Conservation (phyloP, 2,113 vertebrate species). For the Machaerirhynchus nigripectus region DNA sequence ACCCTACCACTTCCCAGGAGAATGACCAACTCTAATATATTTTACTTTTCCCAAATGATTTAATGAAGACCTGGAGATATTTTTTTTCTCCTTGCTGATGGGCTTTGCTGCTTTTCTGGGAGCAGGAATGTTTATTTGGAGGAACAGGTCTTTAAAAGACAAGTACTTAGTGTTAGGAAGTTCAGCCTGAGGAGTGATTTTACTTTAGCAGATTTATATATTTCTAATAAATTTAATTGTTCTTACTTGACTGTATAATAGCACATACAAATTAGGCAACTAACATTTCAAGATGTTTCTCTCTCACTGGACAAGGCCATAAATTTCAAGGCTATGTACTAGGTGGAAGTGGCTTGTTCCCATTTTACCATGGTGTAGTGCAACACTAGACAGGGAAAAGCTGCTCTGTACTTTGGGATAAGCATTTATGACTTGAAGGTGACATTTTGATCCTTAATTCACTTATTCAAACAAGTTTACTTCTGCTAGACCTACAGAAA, state of each 20-base stretch:
- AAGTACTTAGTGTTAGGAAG: background rate
- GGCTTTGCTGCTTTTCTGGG: background rate
- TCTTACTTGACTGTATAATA: background rate
- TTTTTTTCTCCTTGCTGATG: background rate
- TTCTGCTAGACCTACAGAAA: background rate
- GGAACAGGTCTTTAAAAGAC: background rate
- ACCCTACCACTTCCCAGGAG: background rate
- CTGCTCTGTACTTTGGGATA: background rate
- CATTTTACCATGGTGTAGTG: background rate
- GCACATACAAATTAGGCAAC: background rate
- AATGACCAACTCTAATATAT: background rate
- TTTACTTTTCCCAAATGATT: background rate
- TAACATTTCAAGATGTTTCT: background rate
- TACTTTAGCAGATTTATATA: background rate
- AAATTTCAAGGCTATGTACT: background rate
- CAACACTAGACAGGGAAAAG: background rate
- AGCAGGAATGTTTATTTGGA: background rate
- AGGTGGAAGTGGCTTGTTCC: background rate
- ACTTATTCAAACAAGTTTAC: background rate
- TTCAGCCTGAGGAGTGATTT: background rate
- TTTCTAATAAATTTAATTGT: background rate
- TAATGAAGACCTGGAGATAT: background rate
- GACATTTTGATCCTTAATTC: background rate
- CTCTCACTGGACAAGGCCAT: background rate
- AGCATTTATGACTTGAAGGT: background rate